These are phyloP conservation scores for Oceanites oceanicus DNA, from an alignment of 2,113 vertebrate genomes.

Conservation along the genomic window DNA sequence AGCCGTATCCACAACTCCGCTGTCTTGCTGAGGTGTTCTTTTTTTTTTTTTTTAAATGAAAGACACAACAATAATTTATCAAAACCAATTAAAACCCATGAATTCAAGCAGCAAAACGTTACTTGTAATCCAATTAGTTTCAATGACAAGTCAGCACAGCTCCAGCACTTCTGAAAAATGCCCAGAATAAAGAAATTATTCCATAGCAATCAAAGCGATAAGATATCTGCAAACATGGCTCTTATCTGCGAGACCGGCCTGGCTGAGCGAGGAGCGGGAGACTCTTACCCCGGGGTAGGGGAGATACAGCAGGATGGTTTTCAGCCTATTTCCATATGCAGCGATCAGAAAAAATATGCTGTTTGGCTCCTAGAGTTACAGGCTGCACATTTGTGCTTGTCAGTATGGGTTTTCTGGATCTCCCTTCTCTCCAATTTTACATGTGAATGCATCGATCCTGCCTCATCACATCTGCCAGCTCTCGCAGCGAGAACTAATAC, in stretches of 20 bases:
- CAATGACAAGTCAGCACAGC: background rate
- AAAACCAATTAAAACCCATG: background rate
- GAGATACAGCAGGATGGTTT: background rate
- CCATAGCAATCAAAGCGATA: background rate
- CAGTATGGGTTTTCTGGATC: background rate
- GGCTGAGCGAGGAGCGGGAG: background rate
- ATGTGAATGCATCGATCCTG: background rate
- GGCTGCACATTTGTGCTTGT: background rate
- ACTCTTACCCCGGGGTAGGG: background rate
- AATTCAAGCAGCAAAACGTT: background rate
- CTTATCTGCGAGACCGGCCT: background rate
- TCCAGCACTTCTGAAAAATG: background rate
- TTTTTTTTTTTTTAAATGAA: background rate
- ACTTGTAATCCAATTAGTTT: conserved; percentile 53
- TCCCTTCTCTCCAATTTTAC: background rate
- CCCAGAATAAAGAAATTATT: background rate
- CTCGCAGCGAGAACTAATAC: background rate
- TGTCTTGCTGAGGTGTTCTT: background rate
- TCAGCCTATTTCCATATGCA: background rate
- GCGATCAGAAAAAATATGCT: background rate
- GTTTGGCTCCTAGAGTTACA: background rate
- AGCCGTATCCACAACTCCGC: fast-evolving
- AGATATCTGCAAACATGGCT: background rate
- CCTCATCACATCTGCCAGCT: background rate
- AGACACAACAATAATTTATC: background rate